These are phyloP conservation scores for Nothura maculosa DNA, from an alignment of 2,797 vertebrate species.

Conservation along the genomic window DNA sequence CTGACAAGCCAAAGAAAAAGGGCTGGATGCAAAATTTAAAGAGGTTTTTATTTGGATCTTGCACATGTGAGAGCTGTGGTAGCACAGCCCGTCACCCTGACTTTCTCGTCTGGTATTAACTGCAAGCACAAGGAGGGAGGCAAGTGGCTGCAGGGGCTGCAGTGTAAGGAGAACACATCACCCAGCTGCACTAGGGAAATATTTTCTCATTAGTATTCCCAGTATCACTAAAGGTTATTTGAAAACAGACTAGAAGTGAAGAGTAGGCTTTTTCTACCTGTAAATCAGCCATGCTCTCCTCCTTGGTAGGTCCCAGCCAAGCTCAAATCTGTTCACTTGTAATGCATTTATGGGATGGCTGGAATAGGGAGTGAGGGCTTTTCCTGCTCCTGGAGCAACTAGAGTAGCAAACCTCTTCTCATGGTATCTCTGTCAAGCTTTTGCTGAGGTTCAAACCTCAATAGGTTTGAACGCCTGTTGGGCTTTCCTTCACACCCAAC, in stretches of 20 bases:
- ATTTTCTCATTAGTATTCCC: slow-evolving; percentile 13
- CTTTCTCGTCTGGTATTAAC: not conserved
- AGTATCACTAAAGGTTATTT: not conserved
- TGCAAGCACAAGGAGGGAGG: not conserved
- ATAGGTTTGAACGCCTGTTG: not conserved
- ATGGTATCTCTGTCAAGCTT: not conserved
- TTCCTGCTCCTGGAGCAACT: not conserved
- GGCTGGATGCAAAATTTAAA: not conserved
- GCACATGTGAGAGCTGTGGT: rapidly evolving
- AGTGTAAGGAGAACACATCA: not conserved
- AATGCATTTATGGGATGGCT: rapidly evolving
- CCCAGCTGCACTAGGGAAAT: not conserved
- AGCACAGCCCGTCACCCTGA: not conserved
- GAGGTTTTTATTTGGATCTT: not conserved
- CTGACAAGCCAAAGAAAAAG: not conserved
- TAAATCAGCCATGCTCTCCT: not conserved
- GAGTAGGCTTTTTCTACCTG: not conserved
- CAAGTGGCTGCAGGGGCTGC: not conserved
- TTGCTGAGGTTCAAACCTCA: not conserved
- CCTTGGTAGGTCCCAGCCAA: not conserved
- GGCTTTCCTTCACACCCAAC: not conserved
- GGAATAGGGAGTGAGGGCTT: not conserved
- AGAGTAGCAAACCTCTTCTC: not conserved
- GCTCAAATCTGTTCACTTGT: not conserved
- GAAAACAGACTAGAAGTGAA: not conserved